Percentiles rank a stretch among this genome's conserved stretches.
These are phyloP conservation scores for Pungitius pungitius DNA, from an alignment of 2,113 vertebrate genomes.

Conservation along the genomic window DNA sequence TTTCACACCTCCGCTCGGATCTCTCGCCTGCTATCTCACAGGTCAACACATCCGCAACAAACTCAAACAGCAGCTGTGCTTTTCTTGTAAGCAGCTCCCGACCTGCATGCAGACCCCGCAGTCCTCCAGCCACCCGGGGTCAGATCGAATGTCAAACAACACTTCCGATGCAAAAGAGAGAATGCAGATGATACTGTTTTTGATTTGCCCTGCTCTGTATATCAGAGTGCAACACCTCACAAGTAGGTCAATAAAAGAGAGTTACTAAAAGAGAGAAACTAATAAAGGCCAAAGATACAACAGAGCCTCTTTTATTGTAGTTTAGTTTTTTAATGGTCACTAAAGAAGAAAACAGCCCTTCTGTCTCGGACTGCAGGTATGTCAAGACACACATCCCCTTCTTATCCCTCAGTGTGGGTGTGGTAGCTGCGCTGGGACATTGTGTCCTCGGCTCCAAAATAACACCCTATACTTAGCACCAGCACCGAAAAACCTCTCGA, in stretches of 20 bases:
- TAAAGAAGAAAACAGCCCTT: neutral
- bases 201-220: conserved; percentile 49
- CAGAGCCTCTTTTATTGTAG: neutral
- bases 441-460: conserved; percentile 28
- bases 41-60: conserved; percentile 39
- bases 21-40: conserved; percentile 36
- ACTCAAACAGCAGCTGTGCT: conserved; percentile 56
- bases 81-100: conserved; percentile 51
- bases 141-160: conserved; percentile 49
- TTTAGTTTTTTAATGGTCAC: neutral
- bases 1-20: conserved; percentile 54
- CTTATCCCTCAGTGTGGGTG: conserved; percentile 14
- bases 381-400: conserved; percentile 36
- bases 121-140: conserved; percentile 12
- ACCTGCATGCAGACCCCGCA: conserved; percentile 34
- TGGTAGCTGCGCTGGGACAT: conserved; percentile 36
- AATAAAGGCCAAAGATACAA: conserved; percentile 32
- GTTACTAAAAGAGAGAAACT: conserved; percentile 58
- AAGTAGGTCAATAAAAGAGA: conserved; percentile 78
- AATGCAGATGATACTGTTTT: conserved; percentile 13
- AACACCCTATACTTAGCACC: conserved; percentile 25
- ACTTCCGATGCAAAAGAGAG: conserved; percentile 26
- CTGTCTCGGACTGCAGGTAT: conserved; percentile 36
- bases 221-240: conserved; percentile 67
- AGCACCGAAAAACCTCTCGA: conserved; percentile 29